A percentile compares a stretch with the other conserved stretches of the same genome.
phyloP scores from a whole-genome alignment of 2,888 invertebrate species.

The Dysmachus trigonus region DNA sequence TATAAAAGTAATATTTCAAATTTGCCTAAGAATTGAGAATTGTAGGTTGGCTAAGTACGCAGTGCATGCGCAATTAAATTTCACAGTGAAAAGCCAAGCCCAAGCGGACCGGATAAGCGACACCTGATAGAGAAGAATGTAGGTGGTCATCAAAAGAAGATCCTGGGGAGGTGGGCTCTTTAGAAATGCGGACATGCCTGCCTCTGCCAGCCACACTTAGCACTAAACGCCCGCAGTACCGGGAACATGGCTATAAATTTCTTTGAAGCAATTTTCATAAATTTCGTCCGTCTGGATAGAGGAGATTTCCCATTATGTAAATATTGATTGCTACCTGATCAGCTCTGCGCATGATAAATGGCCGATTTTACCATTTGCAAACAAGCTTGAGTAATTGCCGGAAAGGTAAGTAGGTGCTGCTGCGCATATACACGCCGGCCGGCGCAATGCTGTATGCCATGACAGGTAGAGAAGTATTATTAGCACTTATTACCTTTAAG shows the following conservation, averaged over 20 bases:
- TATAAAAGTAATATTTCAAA: too few relatives aligned
- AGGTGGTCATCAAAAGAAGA: not conserved
- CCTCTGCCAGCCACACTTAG: not conserved
- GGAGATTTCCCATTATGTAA: conserved; percentile 33
- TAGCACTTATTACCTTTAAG: not conserved
- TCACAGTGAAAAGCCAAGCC: not conserved
- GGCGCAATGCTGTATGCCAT: not conserved
- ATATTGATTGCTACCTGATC: conserved; percentile 45
- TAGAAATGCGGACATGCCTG: not conserved
- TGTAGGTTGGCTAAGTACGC: too few relatives aligned
- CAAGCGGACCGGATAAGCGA: not conserved
- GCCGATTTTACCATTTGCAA: conserved; percentile 16
- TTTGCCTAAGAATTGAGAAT: too few relatives aligned
- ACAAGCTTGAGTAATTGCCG: conserved; percentile 37
- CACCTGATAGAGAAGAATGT: not conserved
- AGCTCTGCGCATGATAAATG: conserved; percentile 28
- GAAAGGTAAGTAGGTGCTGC: conserved; percentile 1
- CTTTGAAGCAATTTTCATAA: conserved; percentile 40
- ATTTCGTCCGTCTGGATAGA: conserved; percentile 26
- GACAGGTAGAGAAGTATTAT: not conserved
- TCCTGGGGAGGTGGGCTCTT: not conserved
- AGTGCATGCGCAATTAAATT: not conserved
- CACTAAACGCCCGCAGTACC: not conserved
- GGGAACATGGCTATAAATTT: conserved; percentile 36
- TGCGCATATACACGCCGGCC: not conserved